phyloP scores from a whole-genome alignment of 92 coral and sea anemone species.

The Porites divaricata region DNA sequence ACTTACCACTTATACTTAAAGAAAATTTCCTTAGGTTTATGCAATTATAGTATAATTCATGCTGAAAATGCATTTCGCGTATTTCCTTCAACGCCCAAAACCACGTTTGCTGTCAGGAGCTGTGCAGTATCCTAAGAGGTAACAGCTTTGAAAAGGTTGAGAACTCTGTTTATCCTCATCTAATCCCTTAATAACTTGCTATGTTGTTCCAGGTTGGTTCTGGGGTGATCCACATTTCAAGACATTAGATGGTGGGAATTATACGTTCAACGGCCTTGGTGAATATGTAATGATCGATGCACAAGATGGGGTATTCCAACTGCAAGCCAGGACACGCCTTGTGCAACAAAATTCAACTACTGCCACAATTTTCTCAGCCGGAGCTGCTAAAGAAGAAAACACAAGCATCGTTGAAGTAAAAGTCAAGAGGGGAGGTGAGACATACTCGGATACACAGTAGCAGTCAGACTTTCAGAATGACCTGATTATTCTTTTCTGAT shows the following conservation, averaged over 20 bases:
- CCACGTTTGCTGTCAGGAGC: too few species aligned
- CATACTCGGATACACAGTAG: neutral
- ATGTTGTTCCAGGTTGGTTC: constrained; percentile 50
- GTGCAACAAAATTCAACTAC: constrained; percentile 49
- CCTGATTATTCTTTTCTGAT: too few species aligned
- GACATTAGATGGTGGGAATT: constrained; percentile 66
- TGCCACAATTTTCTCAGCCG: constrained; percentile 56
- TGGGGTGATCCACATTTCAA: constrained; percentile 74
- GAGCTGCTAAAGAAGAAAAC: constrained; percentile 66
- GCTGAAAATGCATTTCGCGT: too few species aligned
- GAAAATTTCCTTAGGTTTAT: too few species aligned
- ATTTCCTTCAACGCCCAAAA: too few species aligned
- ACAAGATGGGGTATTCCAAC: constrained; percentile 56
- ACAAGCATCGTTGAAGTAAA: constrained; percentile 56
- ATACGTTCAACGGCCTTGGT: constrained; percentile 74
- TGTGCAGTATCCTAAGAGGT: too few species aligned
- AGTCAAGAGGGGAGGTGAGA: constrained; percentile 56
- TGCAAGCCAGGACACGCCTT: constrained; percentile 69
- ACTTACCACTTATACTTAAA: too few species aligned
- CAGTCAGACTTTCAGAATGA: too few species aligned
- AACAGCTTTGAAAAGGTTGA: too few species aligned
- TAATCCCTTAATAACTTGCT: neutral
- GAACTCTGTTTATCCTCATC: too few species aligned
- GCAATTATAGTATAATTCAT: too few species aligned
- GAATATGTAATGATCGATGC: constrained; percentile 63